Conservation (phyloP, 53 echinoderm and acorn worm species). For the Pentamera pediparva region DNA sequence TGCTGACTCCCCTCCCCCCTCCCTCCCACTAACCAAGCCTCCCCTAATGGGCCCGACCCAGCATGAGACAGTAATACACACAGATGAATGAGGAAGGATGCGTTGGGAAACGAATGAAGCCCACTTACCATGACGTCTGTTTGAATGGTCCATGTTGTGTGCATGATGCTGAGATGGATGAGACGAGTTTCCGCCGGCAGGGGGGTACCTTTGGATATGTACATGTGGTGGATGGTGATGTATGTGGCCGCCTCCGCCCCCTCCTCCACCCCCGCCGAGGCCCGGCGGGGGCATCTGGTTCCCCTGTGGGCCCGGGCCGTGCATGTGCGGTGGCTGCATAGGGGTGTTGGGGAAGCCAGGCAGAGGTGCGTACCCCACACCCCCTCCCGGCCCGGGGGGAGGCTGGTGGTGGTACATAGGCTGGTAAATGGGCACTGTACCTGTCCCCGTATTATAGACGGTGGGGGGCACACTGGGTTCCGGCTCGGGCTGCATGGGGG, state of each 20-base stretch:
- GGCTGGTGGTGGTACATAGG: conserved; percentile 41
- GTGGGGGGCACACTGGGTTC: conserved; percentile 47
- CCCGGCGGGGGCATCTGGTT: conserved; percentile 52
- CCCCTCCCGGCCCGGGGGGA: conserved; percentile 17
- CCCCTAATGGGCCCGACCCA: too few relatives aligned
- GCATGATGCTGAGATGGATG: conserved; percentile 26
- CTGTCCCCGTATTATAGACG: conserved; percentile 49
- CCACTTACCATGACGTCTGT: conserved; percentile 60
- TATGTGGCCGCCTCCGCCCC: conserved; percentile 44
- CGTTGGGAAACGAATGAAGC: not conserved
- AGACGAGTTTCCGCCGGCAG: conserved; percentile 19
- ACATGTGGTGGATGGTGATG: conserved; percentile 73
- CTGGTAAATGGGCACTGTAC: conserved; percentile 62
- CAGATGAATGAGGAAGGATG: too few relatives aligned
- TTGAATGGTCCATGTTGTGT: conserved; percentile 34
- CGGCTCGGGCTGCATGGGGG: conserved; percentile 50
- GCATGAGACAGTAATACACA: too few relatives aligned
- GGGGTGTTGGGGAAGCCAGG: conserved; percentile 61
- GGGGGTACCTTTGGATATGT: conserved; percentile 65
- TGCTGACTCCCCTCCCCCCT: too few relatives aligned
- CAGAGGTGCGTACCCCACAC: conserved; percentile 50
- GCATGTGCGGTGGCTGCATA: conserved; percentile 61
- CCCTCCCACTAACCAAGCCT: too few relatives aligned
- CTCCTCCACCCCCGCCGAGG: conserved; percentile 52
- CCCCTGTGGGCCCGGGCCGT: conserved; percentile 50